Base-by-base conservation (phyloP, 2,113 vertebrate genomes). In the Malurus cyaneus region DNA sequence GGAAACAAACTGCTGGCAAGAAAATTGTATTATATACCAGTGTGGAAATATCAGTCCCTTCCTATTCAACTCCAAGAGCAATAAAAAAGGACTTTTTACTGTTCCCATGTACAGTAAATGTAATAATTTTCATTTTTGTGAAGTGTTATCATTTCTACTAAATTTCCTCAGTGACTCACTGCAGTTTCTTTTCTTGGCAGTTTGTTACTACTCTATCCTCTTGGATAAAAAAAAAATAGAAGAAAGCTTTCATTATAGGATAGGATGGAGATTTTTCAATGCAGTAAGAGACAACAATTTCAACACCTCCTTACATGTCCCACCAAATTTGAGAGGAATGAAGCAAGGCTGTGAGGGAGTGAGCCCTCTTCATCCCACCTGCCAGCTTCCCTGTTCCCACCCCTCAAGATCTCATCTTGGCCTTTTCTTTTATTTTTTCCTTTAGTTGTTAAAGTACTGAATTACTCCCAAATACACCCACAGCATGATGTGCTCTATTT, bases 61-160 rank as follows among this genome's bases (percentile, higher is more conserved):
- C 88, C 24, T 78, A 74, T 91, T 67, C 39, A 92, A 18, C 56
- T 72, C 46, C 72, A 77, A 66, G 25, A 66, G 86, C 54, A 65
- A 93, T 86, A 87, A 92, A 85, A 93, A 79, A 88, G 39, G 25
- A 86, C 53, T 95, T 97, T 93, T 96, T 95, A 95, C 60, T 60
- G 24, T 93, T 96, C 79, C 79, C 60, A 94, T 77, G 93, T 94
- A 96, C 93, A 96, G 77, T 80, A 93, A 95, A 82, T 91, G 82
- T 61, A 92, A 80, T 93, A 92, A 92, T 94, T 93, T 76, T 96
- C 84, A 66, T 72, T 91, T 94, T 96, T 88, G 91, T 81, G 72
- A 97, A 95, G 88, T 97, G 80, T 72, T 95, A 95, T 95, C 93
- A 94, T 96, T 94, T 90, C 79, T 92, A 80, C 93, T 92, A 90